These are phyloP conservation scores for Albula glossodonta DNA, from an alignment of 2,113 vertebrate species.

Conservation along the genomic window DNA sequence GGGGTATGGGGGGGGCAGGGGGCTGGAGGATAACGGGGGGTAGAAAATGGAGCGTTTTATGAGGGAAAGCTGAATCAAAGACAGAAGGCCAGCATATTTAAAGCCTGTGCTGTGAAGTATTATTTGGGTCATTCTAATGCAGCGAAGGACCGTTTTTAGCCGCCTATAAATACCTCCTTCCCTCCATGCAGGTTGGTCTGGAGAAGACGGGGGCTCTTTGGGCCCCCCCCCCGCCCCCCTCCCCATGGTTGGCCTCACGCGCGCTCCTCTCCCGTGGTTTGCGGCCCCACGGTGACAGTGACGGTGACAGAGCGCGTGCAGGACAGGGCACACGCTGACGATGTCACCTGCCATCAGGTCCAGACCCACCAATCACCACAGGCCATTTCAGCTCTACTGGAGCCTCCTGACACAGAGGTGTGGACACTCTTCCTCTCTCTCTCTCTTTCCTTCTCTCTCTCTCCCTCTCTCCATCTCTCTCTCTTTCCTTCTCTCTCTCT, in stretches of 20 bases:
- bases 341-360: not conserved
- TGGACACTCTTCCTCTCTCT: not conserved
- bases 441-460: not conserved
- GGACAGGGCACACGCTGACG: not conserved
- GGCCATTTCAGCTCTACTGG: not conserved
- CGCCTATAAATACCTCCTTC: conserved; percentile 27
- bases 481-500: not conserved
- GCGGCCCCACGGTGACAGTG: not conserved
- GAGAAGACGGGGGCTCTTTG: conserved; percentile 5
- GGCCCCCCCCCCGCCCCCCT: not conserved
- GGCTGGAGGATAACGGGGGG: not conserved
- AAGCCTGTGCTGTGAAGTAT: conserved; percentile 6
- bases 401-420: not conserved
- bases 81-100: conserved; percentile 20
- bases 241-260: not conserved
- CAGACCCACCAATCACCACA: not conserved
- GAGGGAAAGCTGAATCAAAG: conserved; percentile 20
- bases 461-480: not conserved
- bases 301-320: not conserved
- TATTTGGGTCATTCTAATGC: conserved; percentile 36
- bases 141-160: conserved; percentile 25
- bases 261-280: not conserved
- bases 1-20: not conserved
- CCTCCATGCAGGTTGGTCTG: conserved; percentile 4
- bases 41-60: conserved; percentile 13